phyloP scores from a whole-genome alignment of 2,113 vertebrate species.

The Sapajus apella region DNA sequence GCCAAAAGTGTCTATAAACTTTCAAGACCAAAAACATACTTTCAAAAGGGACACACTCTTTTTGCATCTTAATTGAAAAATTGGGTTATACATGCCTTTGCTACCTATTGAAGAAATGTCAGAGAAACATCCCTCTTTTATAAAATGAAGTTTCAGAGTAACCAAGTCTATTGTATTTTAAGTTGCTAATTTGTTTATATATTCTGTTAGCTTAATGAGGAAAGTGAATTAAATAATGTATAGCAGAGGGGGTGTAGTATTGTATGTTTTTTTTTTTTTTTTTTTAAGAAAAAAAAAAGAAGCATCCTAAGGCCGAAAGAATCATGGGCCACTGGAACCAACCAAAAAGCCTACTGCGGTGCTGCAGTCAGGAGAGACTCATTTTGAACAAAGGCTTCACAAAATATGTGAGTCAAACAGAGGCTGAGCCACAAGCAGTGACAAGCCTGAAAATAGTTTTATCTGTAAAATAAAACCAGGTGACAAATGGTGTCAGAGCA shows the following conservation, averaged over 20 bases:
- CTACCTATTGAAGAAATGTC: neutral
- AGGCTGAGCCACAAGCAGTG: neutral
- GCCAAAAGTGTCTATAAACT: neutral
- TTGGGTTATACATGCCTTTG: neutral
- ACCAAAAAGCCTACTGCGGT: neutral
- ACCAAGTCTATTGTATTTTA: neutral
- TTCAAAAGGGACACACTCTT: neutral
- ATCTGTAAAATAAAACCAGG: neutral
- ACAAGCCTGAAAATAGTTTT: neutral
- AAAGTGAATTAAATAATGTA: neutral
- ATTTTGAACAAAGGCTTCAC: constrained; percentile 10
- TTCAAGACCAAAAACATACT: neutral
- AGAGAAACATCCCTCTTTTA: neutral
- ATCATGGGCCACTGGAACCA: neutral
- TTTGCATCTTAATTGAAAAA: constrained; percentile 13
- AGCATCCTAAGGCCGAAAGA: neutral
- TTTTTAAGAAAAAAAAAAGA: neutral
- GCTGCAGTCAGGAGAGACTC: neutral
- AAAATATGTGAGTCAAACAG: constrained; percentile 1
- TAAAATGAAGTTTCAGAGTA: neutral
- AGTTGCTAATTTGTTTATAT: neutral
- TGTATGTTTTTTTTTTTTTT: neutral
- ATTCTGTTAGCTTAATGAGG: neutral
- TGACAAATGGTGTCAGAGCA: neutral
- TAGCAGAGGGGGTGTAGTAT: neutral